phyloP scores from a whole-genome alignment of 2,888 invertebrate species.

The Isoperla grammatica region DNA sequence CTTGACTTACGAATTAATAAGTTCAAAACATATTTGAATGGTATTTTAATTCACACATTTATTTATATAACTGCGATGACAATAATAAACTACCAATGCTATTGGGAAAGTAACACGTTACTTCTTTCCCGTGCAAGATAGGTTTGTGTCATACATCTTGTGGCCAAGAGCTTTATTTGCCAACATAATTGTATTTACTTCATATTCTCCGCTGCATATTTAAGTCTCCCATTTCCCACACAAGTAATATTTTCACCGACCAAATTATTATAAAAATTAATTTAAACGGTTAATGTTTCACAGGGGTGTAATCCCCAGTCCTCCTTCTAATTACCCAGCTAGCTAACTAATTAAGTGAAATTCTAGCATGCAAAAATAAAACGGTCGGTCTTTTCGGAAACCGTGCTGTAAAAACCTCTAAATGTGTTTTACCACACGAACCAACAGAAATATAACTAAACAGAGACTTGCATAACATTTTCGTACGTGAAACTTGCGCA shows the following conservation, averaged over 20 bases:
- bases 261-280: slow-evolving; percentile 14
- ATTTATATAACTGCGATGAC: too few relatives aligned
- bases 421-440: background rate
- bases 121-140: too few relatives aligned
- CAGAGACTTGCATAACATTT: background rate
- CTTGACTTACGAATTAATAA: too few relatives aligned
- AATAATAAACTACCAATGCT: too few relatives aligned
- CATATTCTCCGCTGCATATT: too few relatives aligned
- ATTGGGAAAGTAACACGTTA: too few relatives aligned
- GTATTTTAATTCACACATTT: too few relatives aligned
- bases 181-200: too few relatives aligned
- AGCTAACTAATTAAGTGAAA: slow-evolving; percentile 13
- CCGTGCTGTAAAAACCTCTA: background rate
- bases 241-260: background rate
- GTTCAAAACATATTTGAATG: too few relatives aligned
- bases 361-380: slow-evolving; percentile 15
- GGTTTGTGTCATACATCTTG: background rate
- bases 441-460: slow-evolving; percentile 14
- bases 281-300: slow-evolving; percentile 5
- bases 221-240: background rate
- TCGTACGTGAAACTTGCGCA: slow-evolving; percentile 35
- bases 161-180: background rate
- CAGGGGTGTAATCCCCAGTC: background rate
- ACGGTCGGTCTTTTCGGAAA: background rate
- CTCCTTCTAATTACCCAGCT: background rate